phyloP scores from a whole-genome alignment of 1,140 invertebrate genomes.

The Pseudomyrmex dendroicus region DNA sequence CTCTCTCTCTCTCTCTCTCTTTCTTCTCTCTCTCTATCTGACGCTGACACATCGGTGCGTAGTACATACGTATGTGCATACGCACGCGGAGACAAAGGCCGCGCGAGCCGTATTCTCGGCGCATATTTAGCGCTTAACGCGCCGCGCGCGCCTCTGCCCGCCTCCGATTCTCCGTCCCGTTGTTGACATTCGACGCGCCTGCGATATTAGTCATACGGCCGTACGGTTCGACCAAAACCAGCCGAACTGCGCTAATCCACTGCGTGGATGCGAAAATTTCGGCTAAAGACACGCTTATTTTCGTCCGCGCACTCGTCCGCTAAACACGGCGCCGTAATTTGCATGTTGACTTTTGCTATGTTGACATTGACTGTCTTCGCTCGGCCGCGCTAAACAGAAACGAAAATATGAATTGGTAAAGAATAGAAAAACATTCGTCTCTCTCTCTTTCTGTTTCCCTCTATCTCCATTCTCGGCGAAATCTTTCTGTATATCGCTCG shows the following conservation, averaged over 20 bases:
- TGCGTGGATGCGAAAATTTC: constrained; percentile 32
- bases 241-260: constrained; percentile 29
- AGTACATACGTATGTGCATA: background rate
- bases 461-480: too few relatives aligned
- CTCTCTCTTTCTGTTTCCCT: too few relatives aligned
- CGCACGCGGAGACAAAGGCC: constrained; percentile 41
- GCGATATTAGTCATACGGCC: constrained; percentile 39
- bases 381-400: background rate
- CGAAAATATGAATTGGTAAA: background rate
- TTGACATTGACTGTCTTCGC: background rate
- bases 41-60: constrained; percentile 14
- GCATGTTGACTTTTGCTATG: background rate
- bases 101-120: constrained; percentile 33
- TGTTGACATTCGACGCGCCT: constrained; percentile 31
- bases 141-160: background rate
- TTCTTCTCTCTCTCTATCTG: background rate
- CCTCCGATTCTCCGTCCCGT: constrained; percentile 19
- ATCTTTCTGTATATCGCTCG: background rate
- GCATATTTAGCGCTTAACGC: constrained; percentile 42
- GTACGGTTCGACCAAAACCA: constrained; percentile 1
- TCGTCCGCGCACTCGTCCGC: background rate
- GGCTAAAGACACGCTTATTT: background rate
- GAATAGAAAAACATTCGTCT: too few relatives aligned
- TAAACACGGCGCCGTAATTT: constrained; percentile 27
- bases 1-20: too few relatives aligned